Evolutionary conservation across 2,113 vertebrate genomes (phyloP).

Genomic region (Halcyon senegalensis): DNA sequence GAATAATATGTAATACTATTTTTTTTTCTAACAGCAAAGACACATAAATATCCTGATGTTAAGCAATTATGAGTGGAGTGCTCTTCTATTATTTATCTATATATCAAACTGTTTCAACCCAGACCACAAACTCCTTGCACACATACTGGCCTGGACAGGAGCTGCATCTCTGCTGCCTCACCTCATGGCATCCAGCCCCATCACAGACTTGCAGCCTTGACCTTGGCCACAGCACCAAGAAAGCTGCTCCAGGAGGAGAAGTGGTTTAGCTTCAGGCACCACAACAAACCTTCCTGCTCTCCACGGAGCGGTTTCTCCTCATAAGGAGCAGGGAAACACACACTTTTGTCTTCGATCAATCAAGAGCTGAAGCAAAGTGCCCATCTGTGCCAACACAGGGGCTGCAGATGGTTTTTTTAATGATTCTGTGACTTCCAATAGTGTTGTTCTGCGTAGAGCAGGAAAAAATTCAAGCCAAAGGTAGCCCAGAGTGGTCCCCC

Average conservation of each 20-base stretch:
- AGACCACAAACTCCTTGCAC: background rate
- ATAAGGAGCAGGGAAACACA: background rate
- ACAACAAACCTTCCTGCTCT: background rate
- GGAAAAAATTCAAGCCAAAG: background rate
- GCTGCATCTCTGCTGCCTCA: too few relatives aligned
- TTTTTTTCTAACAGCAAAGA: background rate
- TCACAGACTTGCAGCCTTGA: background rate
- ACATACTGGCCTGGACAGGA: background rate
- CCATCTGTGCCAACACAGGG: background rate
- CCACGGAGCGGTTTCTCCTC: background rate
- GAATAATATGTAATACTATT: background rate
- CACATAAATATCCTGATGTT: background rate
- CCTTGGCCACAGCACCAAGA: background rate
- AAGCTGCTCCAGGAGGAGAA: background rate
- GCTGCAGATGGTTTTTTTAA: background rate
- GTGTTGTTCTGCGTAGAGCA: background rate
- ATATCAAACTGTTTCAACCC: background rate
- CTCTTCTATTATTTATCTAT: background rate
- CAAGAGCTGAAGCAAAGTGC: background rate
- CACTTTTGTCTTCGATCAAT: background rate
- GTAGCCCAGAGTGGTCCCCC: background rate
- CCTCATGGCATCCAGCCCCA: accelerated
- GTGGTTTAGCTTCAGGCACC: background rate
- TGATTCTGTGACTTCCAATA: background rate
- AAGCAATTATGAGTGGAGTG: background rate